These are phyloP conservation scores for Tupaia tana DNA, from an alignment of 2,113 vertebrate species.

Conservation along the genomic window DNA sequence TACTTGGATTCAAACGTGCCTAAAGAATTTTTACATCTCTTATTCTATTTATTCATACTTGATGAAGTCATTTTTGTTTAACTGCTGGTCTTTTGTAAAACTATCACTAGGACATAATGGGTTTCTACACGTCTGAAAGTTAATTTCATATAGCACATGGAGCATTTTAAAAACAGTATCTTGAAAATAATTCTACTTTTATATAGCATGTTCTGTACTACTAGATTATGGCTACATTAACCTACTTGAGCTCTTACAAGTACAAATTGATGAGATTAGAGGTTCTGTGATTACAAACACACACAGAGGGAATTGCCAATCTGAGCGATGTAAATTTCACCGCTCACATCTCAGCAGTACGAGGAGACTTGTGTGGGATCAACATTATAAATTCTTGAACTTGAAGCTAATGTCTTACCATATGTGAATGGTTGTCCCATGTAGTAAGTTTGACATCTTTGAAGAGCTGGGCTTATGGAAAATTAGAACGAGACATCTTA, in stretches of 20 bases:
- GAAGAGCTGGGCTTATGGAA: slow-evolving; percentile 18
- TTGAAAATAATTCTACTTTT: slow-evolving; percentile 66
- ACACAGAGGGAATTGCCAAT: not conserved
- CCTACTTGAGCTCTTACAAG: slow-evolving; percentile 41
- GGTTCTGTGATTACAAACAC: slow-evolving; percentile 22
- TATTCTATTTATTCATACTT: slow-evolving; percentile 63
- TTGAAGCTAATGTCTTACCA: not conserved
- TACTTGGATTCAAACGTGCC: slow-evolving; percentile 68
- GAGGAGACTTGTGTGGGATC: not conserved
- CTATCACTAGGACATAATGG: not conserved
- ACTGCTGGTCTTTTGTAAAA: slow-evolving; percentile 57
- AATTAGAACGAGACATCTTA: not conserved
- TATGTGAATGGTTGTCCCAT: not conserved
- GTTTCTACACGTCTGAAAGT: slow-evolving; percentile 61
- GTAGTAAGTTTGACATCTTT: slow-evolving; percentile 33
- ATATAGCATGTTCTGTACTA: slow-evolving; percentile 20
- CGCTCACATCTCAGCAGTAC: not conserved
- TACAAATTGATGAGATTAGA: not conserved
- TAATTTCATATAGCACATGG: slow-evolving; percentile 51
- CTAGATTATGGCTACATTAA: slow-evolving; percentile 28
- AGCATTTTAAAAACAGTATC: slow-evolving; percentile 80
- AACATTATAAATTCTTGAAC: slow-evolving; percentile 34
- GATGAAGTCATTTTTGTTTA: slow-evolving; percentile 18
- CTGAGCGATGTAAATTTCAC: not conserved
- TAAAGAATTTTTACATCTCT: slow-evolving; percentile 66